Percentiles rank a stretch among this genome's conserved stretches.
These are phyloP conservation scores for Hirundichthys speculiger DNA, from an alignment of 2,113 vertebrate species.

Conservation along the genomic window DNA sequence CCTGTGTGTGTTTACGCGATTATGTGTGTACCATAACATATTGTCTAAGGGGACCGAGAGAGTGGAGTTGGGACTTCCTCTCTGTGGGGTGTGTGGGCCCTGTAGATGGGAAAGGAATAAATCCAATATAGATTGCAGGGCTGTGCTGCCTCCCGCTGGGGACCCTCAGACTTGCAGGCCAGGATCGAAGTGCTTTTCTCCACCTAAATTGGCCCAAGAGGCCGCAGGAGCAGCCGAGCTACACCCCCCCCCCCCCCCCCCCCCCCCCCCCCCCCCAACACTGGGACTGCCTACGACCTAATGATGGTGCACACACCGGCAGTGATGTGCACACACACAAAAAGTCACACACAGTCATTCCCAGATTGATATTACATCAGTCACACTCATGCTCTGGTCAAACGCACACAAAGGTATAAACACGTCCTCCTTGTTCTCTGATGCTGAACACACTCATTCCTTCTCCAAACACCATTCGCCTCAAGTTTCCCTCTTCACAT, in stretches of 20 bases:
- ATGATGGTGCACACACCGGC: conserved; percentile 59
- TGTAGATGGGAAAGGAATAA: conserved; percentile 85
- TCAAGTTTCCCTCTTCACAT: conserved; percentile 65
- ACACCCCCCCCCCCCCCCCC: no score
- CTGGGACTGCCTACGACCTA: conserved; percentile 68
- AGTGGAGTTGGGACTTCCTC: conserved; percentile 76
- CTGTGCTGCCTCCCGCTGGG: conserved; percentile 84
- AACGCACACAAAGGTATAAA: conserved; percentile 55
- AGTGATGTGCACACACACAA: conserved; percentile 17
- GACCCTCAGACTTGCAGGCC: conserved; percentile 81
- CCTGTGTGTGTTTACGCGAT: conserved; percentile 64
- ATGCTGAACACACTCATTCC: conserved; percentile 59
- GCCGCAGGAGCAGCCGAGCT: conserved; percentile 53
- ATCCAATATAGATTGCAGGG: conserved; percentile 85
- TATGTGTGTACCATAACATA: conserved; percentile 72
- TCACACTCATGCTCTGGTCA: conserved; percentile 39
- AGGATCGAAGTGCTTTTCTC: conserved; percentile 77
- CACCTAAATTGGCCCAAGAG: conserved; percentile 76
- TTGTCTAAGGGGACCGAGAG: conserved; percentile 67
- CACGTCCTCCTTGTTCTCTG: conserved; percentile 37
- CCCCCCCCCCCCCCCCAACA: no score
- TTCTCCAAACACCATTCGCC: conserved; percentile 62
- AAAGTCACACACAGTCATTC: conserved; percentile 44
- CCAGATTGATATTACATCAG: conserved; percentile 53
- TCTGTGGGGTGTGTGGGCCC: conserved; percentile 74